Conservation (phyloP, 2,113 vertebrate species). For the Corvus moneduloides region DNA sequence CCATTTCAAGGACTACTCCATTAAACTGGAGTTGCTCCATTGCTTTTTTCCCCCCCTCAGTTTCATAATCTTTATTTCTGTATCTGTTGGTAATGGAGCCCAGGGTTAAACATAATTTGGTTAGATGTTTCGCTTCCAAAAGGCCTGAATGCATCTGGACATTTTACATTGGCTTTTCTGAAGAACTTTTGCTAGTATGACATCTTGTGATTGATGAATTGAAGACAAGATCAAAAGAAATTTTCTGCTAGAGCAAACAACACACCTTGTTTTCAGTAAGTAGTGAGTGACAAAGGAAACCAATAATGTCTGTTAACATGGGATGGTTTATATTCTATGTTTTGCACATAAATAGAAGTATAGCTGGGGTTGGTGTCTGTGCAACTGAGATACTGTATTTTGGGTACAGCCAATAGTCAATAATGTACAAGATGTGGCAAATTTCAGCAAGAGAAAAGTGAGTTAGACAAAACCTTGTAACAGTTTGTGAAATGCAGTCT, state of each 20-base stretch:
- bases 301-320: neutral
- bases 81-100: neutral
- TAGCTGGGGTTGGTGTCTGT: neutral
- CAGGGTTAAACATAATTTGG: neutral
- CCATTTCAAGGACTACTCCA: neutral
- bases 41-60: neutral
- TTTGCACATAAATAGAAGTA: neutral
- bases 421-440: neutral
- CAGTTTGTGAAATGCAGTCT: conserved; percentile 2
- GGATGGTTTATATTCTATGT: neutral
- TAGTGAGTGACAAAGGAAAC: conserved; percentile 1
- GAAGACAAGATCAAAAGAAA: neutral
- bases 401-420: neutral
- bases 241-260: neutral
- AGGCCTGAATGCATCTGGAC: neutral
- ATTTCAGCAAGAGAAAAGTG: neutral
- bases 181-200: neutral
- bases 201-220: neutral
- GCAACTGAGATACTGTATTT: neutral
- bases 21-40: neutral
- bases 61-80: neutral
- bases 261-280: neutral
- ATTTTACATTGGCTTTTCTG: neutral
- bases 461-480: neutral
- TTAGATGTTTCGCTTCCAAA: conserved; percentile 12